These are phyloP conservation scores for Drosophila simulans DNA, from an alignment of 1,140 invertebrate species.

Conservation along the genomic window DNA sequence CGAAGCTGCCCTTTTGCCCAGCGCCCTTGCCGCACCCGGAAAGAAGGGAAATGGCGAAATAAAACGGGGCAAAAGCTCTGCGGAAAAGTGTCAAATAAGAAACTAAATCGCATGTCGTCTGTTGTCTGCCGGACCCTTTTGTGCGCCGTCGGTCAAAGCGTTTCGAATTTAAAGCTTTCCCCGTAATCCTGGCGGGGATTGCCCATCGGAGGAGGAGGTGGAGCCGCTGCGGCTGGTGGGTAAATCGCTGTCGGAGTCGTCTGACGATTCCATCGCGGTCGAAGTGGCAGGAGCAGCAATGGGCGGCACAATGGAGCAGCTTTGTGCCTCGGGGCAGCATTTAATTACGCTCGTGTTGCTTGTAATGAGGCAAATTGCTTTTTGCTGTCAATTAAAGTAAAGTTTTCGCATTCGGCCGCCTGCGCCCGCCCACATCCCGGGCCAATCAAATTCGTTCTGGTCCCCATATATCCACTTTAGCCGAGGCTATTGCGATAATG, in stretches of 20 bases:
- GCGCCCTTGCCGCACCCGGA: conserved; percentile 2
- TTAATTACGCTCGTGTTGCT: conserved; percentile 80
- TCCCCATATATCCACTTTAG: conserved; percentile 4
- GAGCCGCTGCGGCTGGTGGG: conserved; percentile 1
- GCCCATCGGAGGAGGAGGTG: background rate
- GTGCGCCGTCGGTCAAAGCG: conserved; percentile 35
- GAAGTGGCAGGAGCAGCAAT: conserved; percentile 8
- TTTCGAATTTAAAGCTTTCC: conserved; percentile 53
- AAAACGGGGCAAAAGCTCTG: conserved; percentile 49
- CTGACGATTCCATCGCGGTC: conserved; percentile 55
- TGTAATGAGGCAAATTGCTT: conserved; percentile 80
- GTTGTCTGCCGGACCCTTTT: conserved; percentile 46
- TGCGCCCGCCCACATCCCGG: conserved; percentile 29
- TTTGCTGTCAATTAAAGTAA: conserved; percentile 82
- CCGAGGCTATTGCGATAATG: conserved; percentile 56
- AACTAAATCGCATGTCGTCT: conserved; percentile 80
- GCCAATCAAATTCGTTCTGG: conserved; percentile 67
- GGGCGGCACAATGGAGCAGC: conserved; percentile 14
- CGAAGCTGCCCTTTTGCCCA: conserved; percentile 25
- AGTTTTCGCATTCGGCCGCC: conserved; percentile 64
- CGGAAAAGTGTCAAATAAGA: conserved; percentile 81
- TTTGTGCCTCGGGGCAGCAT: conserved; percentile 58
- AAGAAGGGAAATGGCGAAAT: conserved; percentile 32
- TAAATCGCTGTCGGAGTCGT: conserved; percentile 45
- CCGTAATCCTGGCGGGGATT: conserved; percentile 11